Conservation (phyloP, 2,888 invertebrate species). For the Eledone cirrhosa region DNA sequence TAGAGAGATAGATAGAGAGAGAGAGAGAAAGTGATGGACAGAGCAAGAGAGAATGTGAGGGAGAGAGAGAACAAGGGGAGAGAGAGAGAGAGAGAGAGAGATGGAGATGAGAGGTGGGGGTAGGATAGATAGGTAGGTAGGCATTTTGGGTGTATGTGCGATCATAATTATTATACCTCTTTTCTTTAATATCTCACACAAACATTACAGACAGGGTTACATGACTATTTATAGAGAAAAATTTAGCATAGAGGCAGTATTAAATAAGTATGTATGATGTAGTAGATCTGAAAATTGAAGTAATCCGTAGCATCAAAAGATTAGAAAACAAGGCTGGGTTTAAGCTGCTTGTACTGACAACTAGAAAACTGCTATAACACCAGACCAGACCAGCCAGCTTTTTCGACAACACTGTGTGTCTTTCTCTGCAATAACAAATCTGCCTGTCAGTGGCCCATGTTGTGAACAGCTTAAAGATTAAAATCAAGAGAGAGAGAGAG, state of each 20-base stretch:
- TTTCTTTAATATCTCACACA: too few relatives aligned
- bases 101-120: too few relatives aligned
- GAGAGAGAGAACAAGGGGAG: background rate
- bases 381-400: background rate
- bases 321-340: conserved; percentile 25
- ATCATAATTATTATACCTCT: too few relatives aligned
- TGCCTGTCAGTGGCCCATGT: background rate
- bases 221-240: background rate
- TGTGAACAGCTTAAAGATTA: background rate
- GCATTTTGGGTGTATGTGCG: too few relatives aligned
- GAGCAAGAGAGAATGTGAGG: background rate
- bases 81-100: background rate
- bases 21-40: background rate
- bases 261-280: conserved; percentile 20
- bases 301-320: conserved; percentile 25
- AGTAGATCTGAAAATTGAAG: conserved; percentile 25
- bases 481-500: too few relatives aligned
- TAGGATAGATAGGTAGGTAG: too few relatives aligned
- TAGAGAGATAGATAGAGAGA: background rate
- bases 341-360: conserved; percentile 28
- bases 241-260: conserved; percentile 23
- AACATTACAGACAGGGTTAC: too few relatives aligned
- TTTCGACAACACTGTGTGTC: too few relatives aligned
- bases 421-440: conserved; percentile 8
- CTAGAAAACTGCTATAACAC: conserved; percentile 14